Percentiles rank a stretch among this genome's conserved stretches.
phyloP scores from a whole-genome alignment of 2,797 vertebrate genomes.

The Neoniphon sammara region DNA sequence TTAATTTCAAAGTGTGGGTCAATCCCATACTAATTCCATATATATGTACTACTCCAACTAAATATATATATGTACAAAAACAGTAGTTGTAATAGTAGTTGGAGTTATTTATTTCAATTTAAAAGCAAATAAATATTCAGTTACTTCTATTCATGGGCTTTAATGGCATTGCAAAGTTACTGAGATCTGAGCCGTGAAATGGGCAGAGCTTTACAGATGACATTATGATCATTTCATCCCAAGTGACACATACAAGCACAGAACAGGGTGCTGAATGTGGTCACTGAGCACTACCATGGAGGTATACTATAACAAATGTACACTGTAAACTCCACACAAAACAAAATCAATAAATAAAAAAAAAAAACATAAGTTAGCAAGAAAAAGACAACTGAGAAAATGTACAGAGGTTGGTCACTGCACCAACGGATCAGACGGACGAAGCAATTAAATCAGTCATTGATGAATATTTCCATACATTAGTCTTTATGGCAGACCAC shows the following conservation, averaged over 20 bases:
- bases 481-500: slow-evolving; percentile 16
- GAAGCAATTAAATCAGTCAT: slow-evolving; percentile 55
- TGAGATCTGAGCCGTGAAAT: slow-evolving; percentile 58
- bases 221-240: slow-evolving; percentile 55
- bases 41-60: slow-evolving; percentile 41
- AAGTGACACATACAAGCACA: slow-evolving; percentile 62
- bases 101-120: slow-evolving; percentile 49
- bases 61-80: slow-evolving; percentile 72
- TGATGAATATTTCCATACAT: slow-evolving; percentile 34
- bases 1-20: slow-evolving; percentile 35
- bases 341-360: slow-evolving; percentile 69
- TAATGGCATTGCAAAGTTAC: slow-evolving; percentile 60
- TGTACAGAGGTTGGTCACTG: slow-evolving; percentile 34
- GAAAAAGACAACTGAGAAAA: slow-evolving; percentile 23
- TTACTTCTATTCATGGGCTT: slow-evolving; percentile 28
- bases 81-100: slow-evolving; percentile 65
- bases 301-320: slow-evolving; percentile 54
- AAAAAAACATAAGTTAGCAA: slow-evolving; percentile 48
- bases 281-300: slow-evolving; percentile 40
- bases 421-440: slow-evolving; percentile 37
- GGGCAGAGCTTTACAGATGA: slow-evolving; percentile 60
- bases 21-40: slow-evolving; percentile 48
- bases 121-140: slow-evolving; percentile 72
- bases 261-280: slow-evolving; percentile 51
- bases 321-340: slow-evolving; percentile 51